A percentile compares a stretch with the other conserved stretches of the same genome.
Conservation (phyloP, 2,113 vertebrate genomes). For the Lycaon pictus region DNA sequence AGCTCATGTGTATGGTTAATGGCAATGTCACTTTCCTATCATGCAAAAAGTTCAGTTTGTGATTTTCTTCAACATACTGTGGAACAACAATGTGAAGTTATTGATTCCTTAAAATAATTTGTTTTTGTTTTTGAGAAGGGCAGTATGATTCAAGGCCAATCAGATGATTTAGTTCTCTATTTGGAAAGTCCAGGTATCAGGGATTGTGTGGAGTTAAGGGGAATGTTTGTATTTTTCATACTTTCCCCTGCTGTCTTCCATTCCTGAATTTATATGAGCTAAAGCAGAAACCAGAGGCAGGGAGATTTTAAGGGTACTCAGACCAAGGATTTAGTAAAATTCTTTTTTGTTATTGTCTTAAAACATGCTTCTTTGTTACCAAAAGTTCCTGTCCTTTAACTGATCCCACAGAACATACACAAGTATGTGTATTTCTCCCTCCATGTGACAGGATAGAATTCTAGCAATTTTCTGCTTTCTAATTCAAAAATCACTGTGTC, state of each 20-base stretch:
- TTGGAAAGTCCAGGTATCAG: slow-evolving; percentile 33
- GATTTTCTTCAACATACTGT: no score
- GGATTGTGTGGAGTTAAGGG: not conserved
- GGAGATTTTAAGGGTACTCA: slow-evolving; percentile 46
- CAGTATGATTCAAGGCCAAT: not conserved
- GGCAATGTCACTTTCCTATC: no score
- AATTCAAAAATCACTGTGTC: slow-evolving; percentile 77
- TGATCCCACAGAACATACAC: slow-evolving; percentile 53
- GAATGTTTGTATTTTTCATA: slow-evolving; percentile 56
- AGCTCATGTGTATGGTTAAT: no score
- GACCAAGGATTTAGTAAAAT: slow-evolving; percentile 57
- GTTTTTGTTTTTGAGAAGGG: not conserved
- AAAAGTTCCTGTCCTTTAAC: slow-evolving; percentile 64
- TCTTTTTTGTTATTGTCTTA: slow-evolving; percentile 75
- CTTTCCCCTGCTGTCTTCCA: not conserved
- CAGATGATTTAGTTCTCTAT: not conserved
- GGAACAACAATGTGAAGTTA: no score
- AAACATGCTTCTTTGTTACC: slow-evolving; percentile 72
- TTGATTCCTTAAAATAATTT: slow-evolving; percentile 20
- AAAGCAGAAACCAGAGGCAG: not conserved
- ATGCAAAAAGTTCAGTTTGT: no score
- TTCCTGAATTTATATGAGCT: slow-evolving; percentile 69
- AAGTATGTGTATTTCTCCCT: slow-evolving; percentile 52
- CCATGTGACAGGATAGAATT: slow-evolving; percentile 76
- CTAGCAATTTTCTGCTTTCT: slow-evolving; percentile 81